phyloP scores from a whole-genome alignment of 64 coral and sea anemone genomes.

The Dendronephthya gigantea region DNA sequence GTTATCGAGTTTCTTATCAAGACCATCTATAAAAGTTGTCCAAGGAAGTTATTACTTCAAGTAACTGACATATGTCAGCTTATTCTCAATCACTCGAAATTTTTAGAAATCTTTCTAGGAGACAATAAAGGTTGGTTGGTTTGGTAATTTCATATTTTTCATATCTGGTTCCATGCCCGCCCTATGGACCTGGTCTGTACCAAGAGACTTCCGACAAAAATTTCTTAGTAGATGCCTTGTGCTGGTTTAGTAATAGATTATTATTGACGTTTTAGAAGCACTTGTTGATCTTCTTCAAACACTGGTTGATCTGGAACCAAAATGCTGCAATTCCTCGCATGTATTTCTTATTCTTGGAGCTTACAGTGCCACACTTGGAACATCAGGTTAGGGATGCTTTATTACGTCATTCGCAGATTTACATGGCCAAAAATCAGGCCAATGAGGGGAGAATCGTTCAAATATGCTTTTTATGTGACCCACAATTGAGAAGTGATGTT shows the following conservation, averaged over 20 bases:
- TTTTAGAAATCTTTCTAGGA: background rate
- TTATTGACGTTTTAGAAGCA: background rate
- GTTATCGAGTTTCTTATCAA: background rate
- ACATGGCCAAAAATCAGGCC: too few species aligned
- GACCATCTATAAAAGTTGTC: background rate
- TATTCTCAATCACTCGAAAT: slow-evolving; percentile 2
- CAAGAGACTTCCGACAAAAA: background rate
- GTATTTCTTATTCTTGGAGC: background rate
- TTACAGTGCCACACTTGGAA: background rate
- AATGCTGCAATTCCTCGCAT: background rate
- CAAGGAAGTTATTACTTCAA: background rate
- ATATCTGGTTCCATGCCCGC: too few species aligned
- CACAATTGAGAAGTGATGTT: too few species aligned
- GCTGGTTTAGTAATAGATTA: background rate
- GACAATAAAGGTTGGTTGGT: background rate
- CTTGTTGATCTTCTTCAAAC: background rate
- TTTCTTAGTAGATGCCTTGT: background rate
- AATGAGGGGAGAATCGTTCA: too few species aligned
- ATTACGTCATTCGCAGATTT: too few species aligned
- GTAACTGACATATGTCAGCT: background rate
- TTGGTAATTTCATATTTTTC: background rate
- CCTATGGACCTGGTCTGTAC: too few species aligned
- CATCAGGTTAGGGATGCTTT: background rate
- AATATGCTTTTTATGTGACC: too few species aligned
- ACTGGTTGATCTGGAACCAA: slow-evolving; percentile 4